Evolutionary conservation across 2,888 invertebrate genomes (phyloP).

Genomic region (Brachyptera risi): DNA sequence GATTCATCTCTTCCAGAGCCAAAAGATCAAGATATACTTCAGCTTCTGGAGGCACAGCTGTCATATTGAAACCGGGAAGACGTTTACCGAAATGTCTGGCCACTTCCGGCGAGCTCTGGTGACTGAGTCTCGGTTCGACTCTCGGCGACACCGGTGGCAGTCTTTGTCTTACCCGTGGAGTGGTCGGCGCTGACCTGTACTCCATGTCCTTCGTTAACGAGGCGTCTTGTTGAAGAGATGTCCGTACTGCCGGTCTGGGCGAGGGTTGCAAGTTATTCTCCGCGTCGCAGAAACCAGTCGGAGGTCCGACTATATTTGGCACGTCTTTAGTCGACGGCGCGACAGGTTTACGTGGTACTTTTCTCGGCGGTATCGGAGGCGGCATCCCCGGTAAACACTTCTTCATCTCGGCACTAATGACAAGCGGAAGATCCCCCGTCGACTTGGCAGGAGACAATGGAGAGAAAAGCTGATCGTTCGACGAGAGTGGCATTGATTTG

Average conservation of each 20-base stretch:
- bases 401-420: slow-evolving; percentile 36
- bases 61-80: slow-evolving; percentile 21
- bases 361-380: slow-evolving; percentile 74
- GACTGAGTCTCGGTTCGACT: slow-evolving; percentile 24
- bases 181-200: slow-evolving; percentile 22
- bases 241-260: neutral
- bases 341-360: slow-evolving; percentile 58
- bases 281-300: slow-evolving; percentile 3
- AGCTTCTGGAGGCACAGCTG: slow-evolving; percentile 48
- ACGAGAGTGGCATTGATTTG: neutral
- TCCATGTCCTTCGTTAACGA: neutral
- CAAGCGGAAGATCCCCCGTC: slow-evolving; percentile 38
- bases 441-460: slow-evolving; percentile 20
- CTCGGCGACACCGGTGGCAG: slow-evolving; percentile 14
- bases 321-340: slow-evolving; percentile 33
- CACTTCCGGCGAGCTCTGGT: slow-evolving; percentile 23
- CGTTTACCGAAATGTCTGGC: slow-evolving; percentile 18
- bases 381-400: slow-evolving; percentile 61
- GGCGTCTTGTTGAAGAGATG: neutral
- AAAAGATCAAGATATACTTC: slow-evolving; percentile 68
- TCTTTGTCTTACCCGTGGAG: neutral
- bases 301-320: neutral
- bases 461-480: neutral
- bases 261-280: neutral
- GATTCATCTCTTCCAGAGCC: slow-evolving; percentile 48